Base-by-base conservation (phyloP, 2,888 invertebrate genomes). In the Caenorhabditis sp. region DNA sequence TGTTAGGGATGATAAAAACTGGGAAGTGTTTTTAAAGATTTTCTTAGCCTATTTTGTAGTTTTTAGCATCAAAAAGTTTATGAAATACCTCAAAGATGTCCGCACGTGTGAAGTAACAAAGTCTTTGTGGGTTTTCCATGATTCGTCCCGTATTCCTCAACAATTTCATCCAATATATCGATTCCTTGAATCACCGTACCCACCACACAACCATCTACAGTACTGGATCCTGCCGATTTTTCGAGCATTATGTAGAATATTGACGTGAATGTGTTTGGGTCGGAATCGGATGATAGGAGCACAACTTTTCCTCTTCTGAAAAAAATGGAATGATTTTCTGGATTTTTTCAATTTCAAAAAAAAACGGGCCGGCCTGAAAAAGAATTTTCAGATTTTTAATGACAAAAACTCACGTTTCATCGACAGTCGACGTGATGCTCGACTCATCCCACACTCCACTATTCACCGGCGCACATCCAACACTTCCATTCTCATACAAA, bases 191-290 rank as follows among this genome's bases (percentile, higher is more conserved):
- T 59, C 10, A 73, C 68, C 2, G 68, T 65, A 12, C 73, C 73
- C 27, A 73, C 62, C 1, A 65, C 54, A 36, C 65, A 68, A 62
- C 73, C 73, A 50, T 73, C 73, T 10, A 73, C 65, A 1, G 62
- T 49, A 43, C 43, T 43, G 0, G 68, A 36, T n/a, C 64, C 61
- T 0, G 43, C 62, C 5, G 65, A 59, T 24, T 58, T 55, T 31
- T 73, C 73, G 14, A 68, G 65, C 24, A 73, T 51, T 19, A 73
- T 53, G 31, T 73, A 73, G 61, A 73, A 73, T n/a, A 68, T 53
- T 6, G 73, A 73, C 5, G 61, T 55, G 31, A 73, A 73, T 3
- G 55, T 54, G 1, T 58, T 62, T 62, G 73, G 73, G 50, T 68
- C 61, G 21, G 62, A 26, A 55, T 68, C 73, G 0, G 62, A 54